Base-by-base conservation (phyloP, 2,113 vertebrate genomes). In the Pristiophorus japonicus region DNA sequence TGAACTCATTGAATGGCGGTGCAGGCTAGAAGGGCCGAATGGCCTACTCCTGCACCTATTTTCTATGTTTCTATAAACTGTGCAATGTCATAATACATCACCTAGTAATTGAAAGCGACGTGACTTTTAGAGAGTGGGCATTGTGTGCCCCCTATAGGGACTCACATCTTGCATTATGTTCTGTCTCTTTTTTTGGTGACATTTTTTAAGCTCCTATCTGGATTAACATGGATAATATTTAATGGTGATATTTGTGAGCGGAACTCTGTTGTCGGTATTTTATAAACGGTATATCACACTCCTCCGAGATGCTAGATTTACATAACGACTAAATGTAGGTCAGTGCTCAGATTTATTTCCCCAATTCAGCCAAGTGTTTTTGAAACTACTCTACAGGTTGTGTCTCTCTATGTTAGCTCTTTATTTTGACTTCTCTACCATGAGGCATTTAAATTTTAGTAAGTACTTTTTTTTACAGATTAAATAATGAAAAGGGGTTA, bases 91-190 rank as follows among this genome's bases (percentile, higher is more conserved):
- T 91, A 3, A 59, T 14, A 81, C 5, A 45, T 45, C 38, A 81
- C 38, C 18, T 1, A 62, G 55, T 91, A n/a, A 38, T 91, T 91
- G 30, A 8, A 16, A 92, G 6, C 16, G 27, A 90, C 10, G 16
- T 34, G 27, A 22, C 88, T 92, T n/a, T 10, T 63, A 7, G 18
- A 92, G 88, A 92, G 34, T 92, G 59, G n/a, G 55, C 88, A 65
- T 92, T 92, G 55, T n/a, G 14, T 92, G 88, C 59, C 88, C 88
- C 59, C 88, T 92, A 92, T 65, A 63, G 88, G 88, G 18, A 42
- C 34, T 38, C 55, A 65, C n/a, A 63, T 92, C 88, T 63, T 63
- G 34, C 59, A 63, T 10, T 22, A 63, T 16, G 14, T 91, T 34
- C 30, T 62, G 55, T 30, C 55, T 59, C 5, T n/a, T 91, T 91